Base-by-base conservation (phyloP, 2,888 invertebrate genomes). In the Ochropleura leucogaster region DNA sequence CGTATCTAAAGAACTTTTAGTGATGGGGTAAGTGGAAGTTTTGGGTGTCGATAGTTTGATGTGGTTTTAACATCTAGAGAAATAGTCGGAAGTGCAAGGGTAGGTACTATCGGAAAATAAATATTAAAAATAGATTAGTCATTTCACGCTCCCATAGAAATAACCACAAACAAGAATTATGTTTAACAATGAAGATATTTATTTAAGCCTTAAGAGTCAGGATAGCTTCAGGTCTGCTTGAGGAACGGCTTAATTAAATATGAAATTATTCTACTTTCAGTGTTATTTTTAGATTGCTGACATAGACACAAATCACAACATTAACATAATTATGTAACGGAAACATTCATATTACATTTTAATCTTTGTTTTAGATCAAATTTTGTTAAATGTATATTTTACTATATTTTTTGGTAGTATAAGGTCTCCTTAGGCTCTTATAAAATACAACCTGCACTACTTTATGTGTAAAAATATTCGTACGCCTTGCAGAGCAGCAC, bases 1-100 rank as follows among this genome's bases (percentile, higher is more conserved):
- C 88, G 90, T 91, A 89, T 89, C 90, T 88, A 89, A 92, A 92
- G 92, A 92, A 91, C 88, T 71, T 53, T 68, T 90, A 93, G 93
- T 86, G 90, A 78, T 88, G 92, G 62, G 46, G 65, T 49, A 40
- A 16, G 30, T 20, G 64, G 44, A 60, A 30, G 18, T 59, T 68
- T 72, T 65, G 67, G 42, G 10, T 77, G 60, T 85, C 85, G 84
- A 85, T 82, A 68, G 18, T 80, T 4, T 68, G n/a, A 16, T 9
- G n/a, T 53, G 18, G 14, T n/a, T n/a, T 40, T 16, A 4, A 20
- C 3, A 30, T 47, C 16, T n/a, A 53, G 12, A 68, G 30, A 4
- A 60, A 46, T 68, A 14, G 30, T 63, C 14, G 5, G 7, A 18
- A 7, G 20, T 42, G 42, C 5, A 42, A 18, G 3, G 12, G 44